These are phyloP conservation scores for Tyrannus savana DNA, from an alignment of 2,113 vertebrate genomes.

Conservation along the genomic window DNA sequence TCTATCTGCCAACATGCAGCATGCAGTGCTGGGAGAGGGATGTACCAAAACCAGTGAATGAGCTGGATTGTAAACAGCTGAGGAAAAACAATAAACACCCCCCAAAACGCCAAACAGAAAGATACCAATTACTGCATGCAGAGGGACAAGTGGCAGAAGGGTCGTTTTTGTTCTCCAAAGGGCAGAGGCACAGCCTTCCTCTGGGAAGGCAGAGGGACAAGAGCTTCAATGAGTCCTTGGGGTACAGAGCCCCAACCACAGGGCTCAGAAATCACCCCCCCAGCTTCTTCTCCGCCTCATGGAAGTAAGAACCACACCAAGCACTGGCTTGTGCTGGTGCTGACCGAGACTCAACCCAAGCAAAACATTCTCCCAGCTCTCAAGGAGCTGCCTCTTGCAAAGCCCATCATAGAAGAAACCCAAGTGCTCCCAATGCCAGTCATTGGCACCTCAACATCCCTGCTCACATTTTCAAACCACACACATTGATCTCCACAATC, in stretches of 20 bases:
- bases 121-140: neutral
- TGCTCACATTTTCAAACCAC: accelerated
- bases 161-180: neutral
- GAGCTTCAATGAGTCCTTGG: accelerated
- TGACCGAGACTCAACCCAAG: neutral
- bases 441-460: neutral
- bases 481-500: neutral
- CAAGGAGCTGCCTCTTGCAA: neutral
- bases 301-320: neutral
- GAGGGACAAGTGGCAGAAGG: neutral
- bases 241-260: accelerated
- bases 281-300: neutral
- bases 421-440: accelerated
- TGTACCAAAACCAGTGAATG: neutral
- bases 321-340: neutral
- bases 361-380: neutral
- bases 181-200: neutral
- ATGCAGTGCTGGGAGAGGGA: neutral
- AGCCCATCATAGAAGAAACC: neutral
- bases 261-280: neutral
- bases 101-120: neutral
- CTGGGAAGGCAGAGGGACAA: neutral
- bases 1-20: neutral
- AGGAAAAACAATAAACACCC: neutral
- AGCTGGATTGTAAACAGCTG: neutral